Percentiles rank a stretch among this genome's conserved stretches.
Conservation (phyloP, 2,797 vertebrate species). For the Betta splendens region DNA sequence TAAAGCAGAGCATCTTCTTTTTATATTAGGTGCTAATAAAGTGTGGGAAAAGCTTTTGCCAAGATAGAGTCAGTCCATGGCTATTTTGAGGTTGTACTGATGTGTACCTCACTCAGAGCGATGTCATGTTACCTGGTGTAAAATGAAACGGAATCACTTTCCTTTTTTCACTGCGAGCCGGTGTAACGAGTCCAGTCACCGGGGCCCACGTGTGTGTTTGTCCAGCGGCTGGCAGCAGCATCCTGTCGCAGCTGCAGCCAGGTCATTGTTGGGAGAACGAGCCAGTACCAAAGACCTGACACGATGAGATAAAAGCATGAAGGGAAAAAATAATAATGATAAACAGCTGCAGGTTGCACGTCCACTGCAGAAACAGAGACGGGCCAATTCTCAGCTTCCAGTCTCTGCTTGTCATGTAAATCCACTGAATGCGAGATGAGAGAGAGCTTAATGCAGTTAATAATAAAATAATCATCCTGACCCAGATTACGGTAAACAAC, state of each 20-base stretch:
- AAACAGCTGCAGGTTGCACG: slow-evolving; percentile 27
- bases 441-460: too few species aligned
- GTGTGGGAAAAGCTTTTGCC: background rate
- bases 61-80: background rate
- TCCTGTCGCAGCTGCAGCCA: slow-evolving; percentile 36
- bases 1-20: background rate
- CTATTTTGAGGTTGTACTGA: slow-evolving; percentile 5
- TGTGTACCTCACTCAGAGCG: slow-evolving; percentile 16
- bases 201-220: slow-evolving; percentile 39
- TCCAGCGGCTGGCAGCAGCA: slow-evolving; percentile 52
- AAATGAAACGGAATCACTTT: slow-evolving; percentile 32
- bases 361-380: slow-evolving; percentile 14
- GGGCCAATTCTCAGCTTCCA: slow-evolving; percentile 34
- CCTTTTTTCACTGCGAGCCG: slow-evolving; percentile 32
- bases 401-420: slow-evolving; percentile 19
- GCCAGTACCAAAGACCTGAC: slow-evolving; percentile 63
- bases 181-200: slow-evolving; percentile 30
- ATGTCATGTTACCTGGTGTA: slow-evolving; percentile 9
- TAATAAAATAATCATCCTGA: slow-evolving; percentile 26
- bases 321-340: background rate
- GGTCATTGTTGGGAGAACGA: slow-evolving; percentile 57
- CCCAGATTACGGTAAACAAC: slow-evolving; percentile 10
- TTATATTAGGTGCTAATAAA: background rate
- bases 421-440: background rate
- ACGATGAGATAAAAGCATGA: slow-evolving; percentile 64